phyloP scores from a whole-genome alignment of 2,888 invertebrate genomes.

The Zele albiditarsus region DNA sequence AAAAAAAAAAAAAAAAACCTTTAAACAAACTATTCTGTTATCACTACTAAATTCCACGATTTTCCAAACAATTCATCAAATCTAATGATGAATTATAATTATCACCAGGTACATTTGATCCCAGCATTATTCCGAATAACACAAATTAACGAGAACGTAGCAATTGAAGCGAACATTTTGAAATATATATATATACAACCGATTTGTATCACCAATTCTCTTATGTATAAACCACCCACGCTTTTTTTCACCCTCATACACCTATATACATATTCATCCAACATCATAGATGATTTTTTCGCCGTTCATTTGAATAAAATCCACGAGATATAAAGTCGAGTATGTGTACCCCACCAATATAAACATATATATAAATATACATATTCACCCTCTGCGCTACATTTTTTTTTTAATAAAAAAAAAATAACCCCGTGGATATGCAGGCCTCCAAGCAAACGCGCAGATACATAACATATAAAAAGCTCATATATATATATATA shows the following conservation, averaged over 20 bases:
- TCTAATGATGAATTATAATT: too few species aligned
- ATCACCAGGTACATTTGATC: too few species aligned
- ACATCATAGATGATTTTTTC: conserved; percentile 58
- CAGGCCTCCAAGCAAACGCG: not conserved
- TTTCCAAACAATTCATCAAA: too few species aligned
- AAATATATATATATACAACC: not conserved
- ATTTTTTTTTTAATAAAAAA: conserved; percentile 21
- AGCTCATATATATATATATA: conserved; percentile 17
- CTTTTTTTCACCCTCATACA: not conserved
- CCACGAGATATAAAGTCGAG: conserved; percentile 58
- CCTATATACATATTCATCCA: not conserved
- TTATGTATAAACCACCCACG: conserved; percentile 63
- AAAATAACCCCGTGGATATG: not conserved
- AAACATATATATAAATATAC: too few species aligned
- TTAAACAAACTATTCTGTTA: too few species aligned
- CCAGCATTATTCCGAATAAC: not conserved
- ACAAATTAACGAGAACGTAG: not conserved
- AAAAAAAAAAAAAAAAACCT: too few species aligned
- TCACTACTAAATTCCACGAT: too few species aligned
- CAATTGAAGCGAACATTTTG: too few species aligned
- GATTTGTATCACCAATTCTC: conserved; percentile 52
- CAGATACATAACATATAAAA: not conserved
- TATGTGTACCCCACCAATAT: conserved; percentile 14
- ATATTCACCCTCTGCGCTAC: not conserved
- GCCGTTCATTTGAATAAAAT: conserved; percentile 69